phyloP scores from a whole-genome alignment of 2,113 vertebrate species.

The Psilopsiagon aurifrons region DNA sequence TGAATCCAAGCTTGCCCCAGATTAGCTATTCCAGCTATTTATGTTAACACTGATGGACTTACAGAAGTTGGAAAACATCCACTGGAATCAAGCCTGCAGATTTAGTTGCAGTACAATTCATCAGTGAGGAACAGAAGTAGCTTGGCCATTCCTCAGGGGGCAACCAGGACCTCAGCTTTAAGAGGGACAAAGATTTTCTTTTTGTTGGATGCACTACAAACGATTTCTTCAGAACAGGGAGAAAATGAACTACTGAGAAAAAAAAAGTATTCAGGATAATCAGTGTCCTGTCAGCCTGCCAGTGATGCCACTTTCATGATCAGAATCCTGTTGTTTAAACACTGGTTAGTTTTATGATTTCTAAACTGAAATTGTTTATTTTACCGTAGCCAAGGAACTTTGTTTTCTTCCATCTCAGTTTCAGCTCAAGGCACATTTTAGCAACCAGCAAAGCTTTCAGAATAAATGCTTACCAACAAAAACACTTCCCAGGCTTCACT shows the following conservation, averaged over 20 bases:
- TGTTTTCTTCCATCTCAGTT: not conserved
- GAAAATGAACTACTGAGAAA: not conserved
- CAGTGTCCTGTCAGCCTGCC: not conserved
- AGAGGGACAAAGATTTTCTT: not conserved
- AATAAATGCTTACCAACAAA: slow-evolving; percentile 33
- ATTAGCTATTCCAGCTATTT: not conserved
- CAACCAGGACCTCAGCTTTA: not conserved
- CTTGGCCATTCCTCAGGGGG: not conserved
- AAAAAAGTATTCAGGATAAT: not conserved
- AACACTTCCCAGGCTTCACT: not conserved
- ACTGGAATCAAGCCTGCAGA: not conserved
- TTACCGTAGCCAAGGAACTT: not conserved
- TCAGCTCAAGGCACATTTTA: slow-evolving; percentile 31
- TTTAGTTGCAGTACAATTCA: not conserved
- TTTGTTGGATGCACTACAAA: not conserved
- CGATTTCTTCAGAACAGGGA: not conserved
- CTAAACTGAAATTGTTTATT: not conserved
- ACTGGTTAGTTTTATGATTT: not conserved
- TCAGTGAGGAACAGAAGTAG: not conserved
- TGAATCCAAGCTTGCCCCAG: not conserved
- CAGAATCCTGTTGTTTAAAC: not conserved
- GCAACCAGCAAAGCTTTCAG: slow-evolving; percentile 22
- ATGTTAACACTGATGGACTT: not conserved
- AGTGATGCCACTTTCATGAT: not conserved
- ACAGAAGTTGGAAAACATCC: not conserved